These are phyloP conservation scores for Sus scrofa DNA, from an alignment of 2,113 vertebrate genomes.

Conservation along the genomic window T2T-Sscrofa CM000812.6:85077001-85077500, in stretches of 20 bases:
- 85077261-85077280: neutral
- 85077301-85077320: neutral
- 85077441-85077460: neutral
- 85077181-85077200: neutral
- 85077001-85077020: neutral
- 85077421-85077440: neutral
- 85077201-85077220: neutral
- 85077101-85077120: neutral
- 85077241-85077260: neutral
- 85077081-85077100: neutral
- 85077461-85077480: neutral
- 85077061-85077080: neutral
- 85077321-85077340: neutral
- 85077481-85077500: neutral
- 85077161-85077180: neutral
- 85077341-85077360: no score
- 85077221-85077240: neutral
- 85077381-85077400: neutral
- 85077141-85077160: neutral
- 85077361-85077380: neutral
- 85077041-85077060: neutral
- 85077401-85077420: neutral
- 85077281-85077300: neutral
- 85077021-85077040: neutral
- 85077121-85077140: neutral